Conservation (phyloP, 2,797 vertebrate species). For the Myripristis murdjan region DNA sequence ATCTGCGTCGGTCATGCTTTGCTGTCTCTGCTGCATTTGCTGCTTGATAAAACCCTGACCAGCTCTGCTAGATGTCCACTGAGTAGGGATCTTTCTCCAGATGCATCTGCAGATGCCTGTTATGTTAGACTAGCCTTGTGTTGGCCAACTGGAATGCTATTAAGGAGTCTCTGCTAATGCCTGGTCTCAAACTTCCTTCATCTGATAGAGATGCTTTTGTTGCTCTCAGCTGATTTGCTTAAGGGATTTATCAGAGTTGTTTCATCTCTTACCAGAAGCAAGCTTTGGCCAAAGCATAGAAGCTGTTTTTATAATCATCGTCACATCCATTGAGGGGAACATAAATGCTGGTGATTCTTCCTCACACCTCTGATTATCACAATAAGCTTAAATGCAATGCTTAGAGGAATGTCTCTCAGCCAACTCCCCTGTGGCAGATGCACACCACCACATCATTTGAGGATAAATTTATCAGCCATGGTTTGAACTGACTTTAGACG, state of each 20-base stretch:
- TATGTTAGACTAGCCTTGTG: not conserved
- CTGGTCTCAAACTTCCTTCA: not conserved
- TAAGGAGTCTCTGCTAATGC: not conserved
- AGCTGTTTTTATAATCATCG: constrained; percentile 9
- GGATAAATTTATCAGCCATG: constrained; percentile 15
- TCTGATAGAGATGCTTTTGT: not conserved
- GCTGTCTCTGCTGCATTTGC: not conserved
- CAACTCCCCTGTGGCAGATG: constrained; percentile 16
- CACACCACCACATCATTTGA: constrained; percentile 22
- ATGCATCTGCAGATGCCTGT: not conserved
- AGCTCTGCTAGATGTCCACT: not conserved
- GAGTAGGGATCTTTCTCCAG: not conserved
- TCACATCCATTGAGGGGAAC: constrained; percentile 9
- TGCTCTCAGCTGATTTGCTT: not conserved
- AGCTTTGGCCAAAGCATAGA: constrained; percentile 1
- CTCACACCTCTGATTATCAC: constrained; percentile 3
- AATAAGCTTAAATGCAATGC: constrained; percentile 1
- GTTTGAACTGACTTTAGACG: constrained; percentile 46
- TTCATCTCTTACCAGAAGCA: constrained; percentile 2
- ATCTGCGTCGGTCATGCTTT: too few relatives aligned
- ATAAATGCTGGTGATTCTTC: constrained; percentile 13
- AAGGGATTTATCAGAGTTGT: constrained; percentile 9
- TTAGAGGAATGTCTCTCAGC: constrained; percentile 16
- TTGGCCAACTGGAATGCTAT: not conserved
- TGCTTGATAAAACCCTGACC: not conserved